Percentiles rank a stretch among this genome's conserved stretches.
phyloP scores from a whole-genome alignment of 2,113 vertebrate species.

The Mastomys natalensis region DNA sequence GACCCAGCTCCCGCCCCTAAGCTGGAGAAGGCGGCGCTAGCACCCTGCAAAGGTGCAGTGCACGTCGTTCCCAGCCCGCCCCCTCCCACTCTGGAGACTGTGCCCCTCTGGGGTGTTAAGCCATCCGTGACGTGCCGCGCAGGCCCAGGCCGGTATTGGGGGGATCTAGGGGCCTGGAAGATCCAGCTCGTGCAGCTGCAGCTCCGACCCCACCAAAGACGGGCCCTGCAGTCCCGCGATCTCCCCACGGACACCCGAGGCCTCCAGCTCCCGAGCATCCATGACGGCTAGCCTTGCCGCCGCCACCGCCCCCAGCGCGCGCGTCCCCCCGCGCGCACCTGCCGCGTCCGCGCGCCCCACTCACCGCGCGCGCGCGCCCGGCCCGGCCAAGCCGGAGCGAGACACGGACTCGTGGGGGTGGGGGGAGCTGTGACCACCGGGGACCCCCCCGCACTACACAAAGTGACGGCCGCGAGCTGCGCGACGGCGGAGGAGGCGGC shows the following conservation, averaged over 20 bases:
- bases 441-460: constrained; percentile 72
- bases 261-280: neutral
- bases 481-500: constrained; percentile 72
- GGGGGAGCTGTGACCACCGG: constrained; percentile 36
- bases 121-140: neutral
- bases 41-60: neutral
- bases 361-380: neutral
- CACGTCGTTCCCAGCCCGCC: neutral
- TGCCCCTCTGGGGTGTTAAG: neutral
- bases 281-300: neutral
- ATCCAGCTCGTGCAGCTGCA: neutral
- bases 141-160: neutral
- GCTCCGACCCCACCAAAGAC: neutral
- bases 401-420: neutral
- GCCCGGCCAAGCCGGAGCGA: constrained; percentile 6
- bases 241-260: neutral
- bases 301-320: constrained; percentile 49
- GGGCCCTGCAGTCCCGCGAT: neutral
- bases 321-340: constrained; percentile 52
- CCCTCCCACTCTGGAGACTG: neutral
- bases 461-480: constrained; percentile 79
- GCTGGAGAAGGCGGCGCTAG: neutral
- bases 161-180: neutral
- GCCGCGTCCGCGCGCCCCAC: constrained; percentile 43
- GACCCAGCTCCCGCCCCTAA: neutral